phyloP scores from a whole-genome alignment of 2,113 vertebrate genomes.

The Tretioscincus oriximinensis region DNA sequence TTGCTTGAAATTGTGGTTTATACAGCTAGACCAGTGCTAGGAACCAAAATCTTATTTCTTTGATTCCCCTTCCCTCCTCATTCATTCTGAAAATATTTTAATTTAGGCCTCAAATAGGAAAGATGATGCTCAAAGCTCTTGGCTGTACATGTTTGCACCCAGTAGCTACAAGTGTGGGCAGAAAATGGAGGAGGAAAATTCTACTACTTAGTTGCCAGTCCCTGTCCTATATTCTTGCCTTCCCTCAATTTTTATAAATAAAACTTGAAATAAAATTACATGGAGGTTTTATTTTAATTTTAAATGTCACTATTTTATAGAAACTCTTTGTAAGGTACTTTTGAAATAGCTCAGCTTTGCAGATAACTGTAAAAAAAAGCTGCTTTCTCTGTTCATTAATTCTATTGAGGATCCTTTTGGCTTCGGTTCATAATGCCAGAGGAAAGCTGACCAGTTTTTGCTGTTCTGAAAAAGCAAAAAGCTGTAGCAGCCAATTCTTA shows the following conservation, averaged over 20 bases:
- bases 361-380: slow-evolving; percentile 41
- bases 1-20: slow-evolving; percentile 4
- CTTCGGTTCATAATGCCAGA: slow-evolving; percentile 24
- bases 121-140: slow-evolving; percentile 49
- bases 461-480: slow-evolving; percentile 36
- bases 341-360: slow-evolving; percentile 20
- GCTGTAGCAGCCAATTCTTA: slow-evolving; percentile 38
- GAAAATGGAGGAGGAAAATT: slow-evolving; percentile 67
- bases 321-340: slow-evolving; percentile 35
- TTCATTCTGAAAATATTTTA: slow-evolving; percentile 65
- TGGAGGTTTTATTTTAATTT: neutral
- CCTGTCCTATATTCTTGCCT: neutral
- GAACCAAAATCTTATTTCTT: slow-evolving; percentile 5
- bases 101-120: slow-evolving; percentile 55
- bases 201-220: neutral
- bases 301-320: slow-evolving; percentile 14
- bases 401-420: slow-evolving; percentile 14
- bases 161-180: slow-evolving; percentile 68
- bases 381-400: slow-evolving; percentile 29
- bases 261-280: neutral
- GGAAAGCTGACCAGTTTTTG: slow-evolving; percentile 51
- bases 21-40: neutral
- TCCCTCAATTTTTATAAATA: neutral
- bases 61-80: slow-evolving; percentile 10
- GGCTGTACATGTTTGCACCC: slow-evolving; percentile 30